A percentile compares a stretch with the other conserved stretches of the same genome.
These are phyloP conservation scores for Buphagus erythrorhynchus DNA, from an alignment of 2,797 vertebrate genomes.

Conservation along the genomic window DNA sequence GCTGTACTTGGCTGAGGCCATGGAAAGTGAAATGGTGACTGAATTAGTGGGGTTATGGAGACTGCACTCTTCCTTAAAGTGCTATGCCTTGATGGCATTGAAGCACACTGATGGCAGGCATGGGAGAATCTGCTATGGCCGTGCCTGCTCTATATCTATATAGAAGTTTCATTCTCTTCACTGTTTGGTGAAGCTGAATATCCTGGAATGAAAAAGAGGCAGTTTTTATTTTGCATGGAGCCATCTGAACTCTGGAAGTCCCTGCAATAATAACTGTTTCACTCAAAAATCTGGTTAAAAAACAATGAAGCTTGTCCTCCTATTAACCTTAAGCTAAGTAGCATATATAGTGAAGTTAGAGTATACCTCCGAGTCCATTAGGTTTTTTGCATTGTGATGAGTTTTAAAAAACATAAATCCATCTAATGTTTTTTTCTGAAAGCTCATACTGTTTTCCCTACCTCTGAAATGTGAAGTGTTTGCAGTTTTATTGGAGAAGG, in stretches of 20 bases:
- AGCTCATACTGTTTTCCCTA: background rate
- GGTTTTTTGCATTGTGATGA: background rate
- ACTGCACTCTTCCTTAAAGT: background rate
- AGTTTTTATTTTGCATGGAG: background rate
- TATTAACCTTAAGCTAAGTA: background rate
- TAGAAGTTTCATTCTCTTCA: background rate
- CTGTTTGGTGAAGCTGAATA: background rate
- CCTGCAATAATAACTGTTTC: background rate
- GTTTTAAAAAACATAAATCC: background rate
- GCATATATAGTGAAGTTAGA: background rate
- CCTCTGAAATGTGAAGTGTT: conserved; percentile 10
- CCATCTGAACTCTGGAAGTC: background rate
- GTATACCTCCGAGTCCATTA: background rate
- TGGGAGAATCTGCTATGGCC: background rate
- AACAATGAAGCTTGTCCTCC: background rate
- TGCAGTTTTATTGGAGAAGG: background rate
- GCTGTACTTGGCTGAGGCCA: background rate
- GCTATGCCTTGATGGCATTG: background rate
- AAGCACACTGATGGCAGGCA: background rate
- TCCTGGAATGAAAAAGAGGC: background rate
- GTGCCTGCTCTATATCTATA: background rate
- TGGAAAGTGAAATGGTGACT: background rate
- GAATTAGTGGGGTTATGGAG: background rate
- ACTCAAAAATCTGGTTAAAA: background rate
- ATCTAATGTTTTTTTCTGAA: background rate